A percentile compares a stretch with the other conserved stretches of the same genome.
Evolutionary conservation across 2,797 vertebrate species (phyloP).

Genomic region (Lutjanus campechanus): DNA sequence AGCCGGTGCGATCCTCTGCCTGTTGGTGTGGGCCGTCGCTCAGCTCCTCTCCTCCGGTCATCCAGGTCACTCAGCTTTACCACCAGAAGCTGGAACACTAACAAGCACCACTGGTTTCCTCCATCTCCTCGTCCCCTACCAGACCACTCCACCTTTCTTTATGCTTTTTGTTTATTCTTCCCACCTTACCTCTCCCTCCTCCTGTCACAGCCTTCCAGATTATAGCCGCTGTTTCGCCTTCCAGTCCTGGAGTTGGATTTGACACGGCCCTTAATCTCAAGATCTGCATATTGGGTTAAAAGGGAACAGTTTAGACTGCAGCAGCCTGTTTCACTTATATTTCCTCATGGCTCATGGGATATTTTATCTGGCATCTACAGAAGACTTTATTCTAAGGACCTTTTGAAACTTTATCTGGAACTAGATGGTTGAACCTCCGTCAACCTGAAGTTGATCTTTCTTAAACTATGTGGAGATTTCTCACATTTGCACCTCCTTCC

Average conservation of each 20-base stretch:
- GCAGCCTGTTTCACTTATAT: constrained; percentile 21
- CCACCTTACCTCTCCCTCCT: background rate
- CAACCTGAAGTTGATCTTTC: background rate
- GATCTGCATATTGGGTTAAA: constrained; percentile 1
- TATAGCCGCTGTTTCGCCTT: constrained; percentile 10
- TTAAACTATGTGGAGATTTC: constrained; percentile 1
- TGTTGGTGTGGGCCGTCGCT: constrained; percentile 84
- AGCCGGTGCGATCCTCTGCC: constrained; percentile 70
- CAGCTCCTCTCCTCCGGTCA: constrained; percentile 80
- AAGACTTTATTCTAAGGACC: constrained; percentile 23
- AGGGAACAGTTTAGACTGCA: background rate
- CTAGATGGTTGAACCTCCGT: constrained; percentile 2
- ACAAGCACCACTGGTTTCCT: background rate
- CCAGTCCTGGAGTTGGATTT: constrained; percentile 5
- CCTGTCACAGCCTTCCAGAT: constrained; percentile 1
- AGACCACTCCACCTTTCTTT: background rate
- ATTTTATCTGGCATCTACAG: constrained; percentile 11
- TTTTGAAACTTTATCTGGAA: background rate
- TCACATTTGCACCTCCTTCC: constrained; percentile 1
- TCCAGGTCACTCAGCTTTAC: constrained; percentile 81
- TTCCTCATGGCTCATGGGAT: background rate
- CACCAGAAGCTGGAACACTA: constrained; percentile 65
- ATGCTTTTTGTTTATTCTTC: background rate
- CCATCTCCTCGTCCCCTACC: background rate
- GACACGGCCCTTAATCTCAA: background rate